Evolutionary conservation across 2,797 vertebrate genomes (phyloP).

Genomic region (Malacoraja senta): DNA sequence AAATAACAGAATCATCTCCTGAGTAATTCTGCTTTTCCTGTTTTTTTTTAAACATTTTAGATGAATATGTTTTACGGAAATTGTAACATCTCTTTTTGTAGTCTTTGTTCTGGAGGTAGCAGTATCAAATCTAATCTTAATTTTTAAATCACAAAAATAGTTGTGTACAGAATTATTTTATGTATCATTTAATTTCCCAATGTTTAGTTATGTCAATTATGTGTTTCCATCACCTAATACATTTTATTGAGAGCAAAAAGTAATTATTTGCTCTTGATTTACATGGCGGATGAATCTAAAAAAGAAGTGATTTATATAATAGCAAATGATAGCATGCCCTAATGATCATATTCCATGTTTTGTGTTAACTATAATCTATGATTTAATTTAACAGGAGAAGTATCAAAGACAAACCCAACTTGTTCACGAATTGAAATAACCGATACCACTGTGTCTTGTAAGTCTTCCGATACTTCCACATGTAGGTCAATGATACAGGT

Average conservation of each 20-base stretch:
- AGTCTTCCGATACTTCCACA: too few species aligned
- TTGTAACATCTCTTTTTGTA: background rate
- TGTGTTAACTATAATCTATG: background rate
- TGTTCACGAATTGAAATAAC: background rate
- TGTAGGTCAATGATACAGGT: background rate
- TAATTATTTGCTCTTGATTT: background rate
- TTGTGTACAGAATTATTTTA: too few species aligned
- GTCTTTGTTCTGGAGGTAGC: background rate
- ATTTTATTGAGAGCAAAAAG: background rate
- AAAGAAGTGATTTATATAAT: too few species aligned
- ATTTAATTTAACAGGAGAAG: conserved; percentile 25
- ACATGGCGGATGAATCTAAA: too few species aligned
- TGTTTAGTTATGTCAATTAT: background rate
- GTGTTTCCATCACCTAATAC: background rate
- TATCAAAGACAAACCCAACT: background rate
- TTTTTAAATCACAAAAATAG: too few species aligned
- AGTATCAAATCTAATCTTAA: background rate
- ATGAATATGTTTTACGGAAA: background rate
- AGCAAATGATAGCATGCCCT: background rate
- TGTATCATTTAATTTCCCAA: background rate
- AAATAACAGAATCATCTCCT: too few species aligned
- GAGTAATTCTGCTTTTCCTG: too few species aligned
- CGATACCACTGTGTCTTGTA: background rate
- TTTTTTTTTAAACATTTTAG: too few species aligned
- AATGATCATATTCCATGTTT: background rate